phyloP scores from a whole-genome alignment of 2,888 invertebrate species.

The Anodontia alba region DNA sequence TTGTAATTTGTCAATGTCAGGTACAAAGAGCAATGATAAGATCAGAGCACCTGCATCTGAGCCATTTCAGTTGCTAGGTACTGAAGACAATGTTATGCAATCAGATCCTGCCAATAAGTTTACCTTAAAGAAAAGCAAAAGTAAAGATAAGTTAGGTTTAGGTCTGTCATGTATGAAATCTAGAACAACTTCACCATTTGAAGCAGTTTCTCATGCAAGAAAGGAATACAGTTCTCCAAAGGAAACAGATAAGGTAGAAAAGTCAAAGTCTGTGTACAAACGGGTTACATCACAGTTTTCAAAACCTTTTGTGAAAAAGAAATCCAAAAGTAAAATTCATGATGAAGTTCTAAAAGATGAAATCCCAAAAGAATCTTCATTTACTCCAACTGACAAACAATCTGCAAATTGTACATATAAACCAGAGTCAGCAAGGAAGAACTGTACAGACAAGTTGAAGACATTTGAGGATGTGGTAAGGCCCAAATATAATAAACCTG shows the following conservation, averaged over 20 bases:
- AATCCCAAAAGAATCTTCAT: not conserved
- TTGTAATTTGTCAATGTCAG: too few species aligned
- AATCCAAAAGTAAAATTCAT: not conserved
- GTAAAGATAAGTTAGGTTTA: not conserved
- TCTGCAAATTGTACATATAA: not conserved
- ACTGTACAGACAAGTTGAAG: not conserved
- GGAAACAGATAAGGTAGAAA: not conserved
- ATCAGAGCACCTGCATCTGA: too few species aligned
- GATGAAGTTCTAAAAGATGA: not conserved
- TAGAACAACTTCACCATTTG: constrained; percentile 6
- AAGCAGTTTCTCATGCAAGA: not conserved
- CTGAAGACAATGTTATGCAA: too few species aligned
- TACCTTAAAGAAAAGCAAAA: not conserved
- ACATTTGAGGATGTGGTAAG: not conserved
- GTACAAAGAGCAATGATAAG: too few species aligned
- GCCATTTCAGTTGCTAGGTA: too few species aligned
- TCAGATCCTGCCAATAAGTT: not conserved
- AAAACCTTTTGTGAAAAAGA: constrained; percentile 5
- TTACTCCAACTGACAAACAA: not conserved
- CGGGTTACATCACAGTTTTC: constrained; percentile 21
- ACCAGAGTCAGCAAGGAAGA: not conserved
- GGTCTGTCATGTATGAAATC: not conserved
- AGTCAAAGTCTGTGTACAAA: constrained; percentile 24
- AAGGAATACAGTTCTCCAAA: not conserved
- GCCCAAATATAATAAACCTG: constrained; percentile 17